Base-by-base conservation (phyloP, 2,113 vertebrate species). In the Jacana jacana region DNA sequence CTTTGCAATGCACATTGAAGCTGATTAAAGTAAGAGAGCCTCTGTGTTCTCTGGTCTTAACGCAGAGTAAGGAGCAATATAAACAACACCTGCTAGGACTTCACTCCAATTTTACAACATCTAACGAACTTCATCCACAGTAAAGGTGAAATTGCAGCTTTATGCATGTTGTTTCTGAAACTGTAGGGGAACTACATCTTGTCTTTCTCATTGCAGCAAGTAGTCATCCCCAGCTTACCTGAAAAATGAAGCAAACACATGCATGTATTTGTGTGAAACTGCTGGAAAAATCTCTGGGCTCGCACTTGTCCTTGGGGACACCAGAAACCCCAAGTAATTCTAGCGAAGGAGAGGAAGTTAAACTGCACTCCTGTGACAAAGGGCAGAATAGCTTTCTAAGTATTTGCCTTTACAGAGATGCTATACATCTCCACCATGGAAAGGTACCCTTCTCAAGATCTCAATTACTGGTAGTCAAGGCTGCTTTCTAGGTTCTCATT, bases 381-480 rank as follows among this genome's bases (percentile, higher is more conserved):
- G 19, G 33, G 40, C 28, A 77, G 48, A 58, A 68, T 13, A 25
- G 16, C 58, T 81, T 89, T 54, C 7, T 18, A 65, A 81, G 18
- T 40, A 52, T 70, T 78, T 73, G 25, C 51, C 80, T 75, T 71
- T 66, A 66, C 69, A 69, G 35, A 79, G 35, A 14, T 79, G 61
- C 35, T 49, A 8, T 31, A 73, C 28, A 6, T 63, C 30, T 77
- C 48, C 44, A 60, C 35, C 20, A 27, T 28, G 46, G 49, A 78
- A 40, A 85, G 49, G 11, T 77, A 39, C 13, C 12, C 8, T 22
- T 84, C 65, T 81, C 44, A 73, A 81, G 25, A 69, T 68, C 61
- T 86, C 71, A 33, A 0, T 54, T 61, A 70, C 22, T 0, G 0
- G 19, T 54, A 35, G 22, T 9, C 2, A 2, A 54, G 51, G 31